These are phyloP conservation scores for Scrobipalpa atriplicella DNA, from an alignment of 2,888 invertebrate species.

Conservation along the genomic window DNA sequence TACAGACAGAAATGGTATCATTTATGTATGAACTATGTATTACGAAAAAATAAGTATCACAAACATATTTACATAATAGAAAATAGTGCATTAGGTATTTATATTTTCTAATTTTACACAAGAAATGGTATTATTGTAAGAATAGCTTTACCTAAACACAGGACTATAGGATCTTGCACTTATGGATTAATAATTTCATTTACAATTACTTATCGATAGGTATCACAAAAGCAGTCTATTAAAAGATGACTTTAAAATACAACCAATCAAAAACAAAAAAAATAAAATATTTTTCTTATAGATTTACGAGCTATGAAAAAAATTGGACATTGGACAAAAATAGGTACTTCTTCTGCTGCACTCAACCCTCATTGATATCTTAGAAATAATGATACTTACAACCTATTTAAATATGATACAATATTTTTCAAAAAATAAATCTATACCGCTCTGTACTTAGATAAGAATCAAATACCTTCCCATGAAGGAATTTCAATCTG, in stretches of 20 bases:
- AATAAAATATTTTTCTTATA: not conserved
- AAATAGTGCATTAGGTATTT: not conserved
- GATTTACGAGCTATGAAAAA: slow-evolving; percentile 32
- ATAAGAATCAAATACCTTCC: not conserved
- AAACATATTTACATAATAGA: not conserved
- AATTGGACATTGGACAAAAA: slow-evolving; percentile 34
- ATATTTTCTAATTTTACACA: not conserved
- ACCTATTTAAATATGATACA: slow-evolving; percentile 4
- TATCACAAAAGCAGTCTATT: slow-evolving; percentile 71
- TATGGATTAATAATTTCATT: slow-evolving; percentile 3
- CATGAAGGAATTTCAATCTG: not conserved
- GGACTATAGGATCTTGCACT: slow-evolving; percentile 4
- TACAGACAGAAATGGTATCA: not conserved
- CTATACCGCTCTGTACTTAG: slow-evolving; percentile 31
- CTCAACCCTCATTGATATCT: slow-evolving; percentile 30
- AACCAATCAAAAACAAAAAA: slow-evolving; percentile 44
- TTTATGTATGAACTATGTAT: not conserved
- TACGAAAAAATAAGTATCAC: not conserved
- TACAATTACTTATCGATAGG: slow-evolving; percentile 41
- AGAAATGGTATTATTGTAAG: not conserved
- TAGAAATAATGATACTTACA: slow-evolving; percentile 30
- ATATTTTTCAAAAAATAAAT: slow-evolving; percentile 36
- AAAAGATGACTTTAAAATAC: slow-evolving; percentile 59
- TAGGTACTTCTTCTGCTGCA: slow-evolving; percentile 31
- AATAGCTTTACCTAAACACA: not conserved